Percentiles rank a stretch among this genome's conserved stretches.
Evolutionary conservation across 1,140 invertebrate species (phyloP).

Genomic region (Melanaphis sacchari): DNA sequence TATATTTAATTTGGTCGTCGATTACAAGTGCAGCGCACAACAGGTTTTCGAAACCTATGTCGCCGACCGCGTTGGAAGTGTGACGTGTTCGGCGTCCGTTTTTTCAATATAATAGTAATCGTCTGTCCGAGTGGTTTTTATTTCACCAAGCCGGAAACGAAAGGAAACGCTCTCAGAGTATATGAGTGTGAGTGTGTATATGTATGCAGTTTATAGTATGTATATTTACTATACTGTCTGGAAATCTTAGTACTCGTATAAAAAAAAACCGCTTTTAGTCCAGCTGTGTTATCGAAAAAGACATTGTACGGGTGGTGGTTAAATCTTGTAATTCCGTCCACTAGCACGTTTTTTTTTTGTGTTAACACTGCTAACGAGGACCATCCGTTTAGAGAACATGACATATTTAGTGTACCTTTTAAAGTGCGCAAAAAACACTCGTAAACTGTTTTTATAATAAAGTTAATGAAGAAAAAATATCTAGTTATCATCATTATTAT

Average conservation of each 20-base stretch:
- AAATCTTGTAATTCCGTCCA: not conserved
- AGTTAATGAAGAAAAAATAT: constrained; percentile 12
- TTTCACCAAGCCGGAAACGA: constrained; percentile 5
- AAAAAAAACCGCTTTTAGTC: not conserved
- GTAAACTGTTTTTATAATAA: not conserved
- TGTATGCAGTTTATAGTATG: not conserved
- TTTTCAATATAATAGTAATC: constrained; percentile 17
- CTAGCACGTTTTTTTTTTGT: not conserved
- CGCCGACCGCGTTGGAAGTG: not conserved
- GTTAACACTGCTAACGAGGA: not conserved
- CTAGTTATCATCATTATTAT: not conserved
- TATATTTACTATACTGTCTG: constrained; percentile 6
- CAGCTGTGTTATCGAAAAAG: not conserved
- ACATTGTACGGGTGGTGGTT: not conserved
- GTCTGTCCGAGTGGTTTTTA: constrained; percentile 21
- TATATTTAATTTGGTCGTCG: constrained; percentile 23
- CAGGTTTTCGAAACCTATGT: constrained; percentile 27
- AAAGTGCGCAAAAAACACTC: not conserved
- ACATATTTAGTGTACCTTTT: not conserved
- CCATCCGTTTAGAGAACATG: not conserved
- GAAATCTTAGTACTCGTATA: not conserved
- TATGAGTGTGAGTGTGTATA: not conserved
- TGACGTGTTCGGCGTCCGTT: not conserved
- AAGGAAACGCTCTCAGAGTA: not conserved
- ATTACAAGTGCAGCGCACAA: not conserved